phyloP scores from a whole-genome alignment of 2,113 vertebrate species.

The Coryphaenoides rupestris region DNA sequence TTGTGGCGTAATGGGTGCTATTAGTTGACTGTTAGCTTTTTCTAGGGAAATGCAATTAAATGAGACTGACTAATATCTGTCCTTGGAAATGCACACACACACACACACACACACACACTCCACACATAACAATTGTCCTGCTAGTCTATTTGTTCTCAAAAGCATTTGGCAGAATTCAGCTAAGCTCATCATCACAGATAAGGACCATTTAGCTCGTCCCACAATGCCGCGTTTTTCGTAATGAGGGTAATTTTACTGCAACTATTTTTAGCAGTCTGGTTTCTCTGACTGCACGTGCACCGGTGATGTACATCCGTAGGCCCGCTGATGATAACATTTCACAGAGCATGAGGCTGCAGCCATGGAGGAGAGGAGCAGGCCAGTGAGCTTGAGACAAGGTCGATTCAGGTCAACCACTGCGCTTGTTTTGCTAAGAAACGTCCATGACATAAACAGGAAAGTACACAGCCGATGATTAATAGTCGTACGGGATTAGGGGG shows the following conservation, averaged over 20 bases:
- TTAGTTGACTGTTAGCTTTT: not conserved
- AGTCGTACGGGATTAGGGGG: too few species aligned
- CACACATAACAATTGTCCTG: not conserved
- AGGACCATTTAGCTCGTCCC: slow-evolving; percentile 35
- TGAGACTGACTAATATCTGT: not conserved
- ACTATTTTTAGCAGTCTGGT: not conserved
- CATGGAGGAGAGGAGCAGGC: too few species aligned
- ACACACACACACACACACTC: not conserved
- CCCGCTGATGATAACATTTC: not conserved
- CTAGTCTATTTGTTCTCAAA: not conserved
- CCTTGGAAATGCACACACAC: not conserved
- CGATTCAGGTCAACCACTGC: too few species aligned
- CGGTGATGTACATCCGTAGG: not conserved
- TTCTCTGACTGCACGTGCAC: not conserved
- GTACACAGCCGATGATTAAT: too few species aligned
- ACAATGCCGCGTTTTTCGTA: slow-evolving; percentile 2
- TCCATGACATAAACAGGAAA: too few species aligned
- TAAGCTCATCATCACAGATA: slow-evolving; percentile 2
- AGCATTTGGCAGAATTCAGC: not conserved
- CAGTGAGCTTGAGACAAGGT: too few species aligned
- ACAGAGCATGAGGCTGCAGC: not conserved
- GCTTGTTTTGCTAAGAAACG: too few species aligned
- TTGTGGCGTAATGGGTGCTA: not conserved
- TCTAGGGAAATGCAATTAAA: not conserved
- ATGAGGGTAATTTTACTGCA: not conserved